Evolutionary conservation across 1,140 invertebrate genomes (phyloP).

Genomic region (Drosophila fuyamai): DNA sequence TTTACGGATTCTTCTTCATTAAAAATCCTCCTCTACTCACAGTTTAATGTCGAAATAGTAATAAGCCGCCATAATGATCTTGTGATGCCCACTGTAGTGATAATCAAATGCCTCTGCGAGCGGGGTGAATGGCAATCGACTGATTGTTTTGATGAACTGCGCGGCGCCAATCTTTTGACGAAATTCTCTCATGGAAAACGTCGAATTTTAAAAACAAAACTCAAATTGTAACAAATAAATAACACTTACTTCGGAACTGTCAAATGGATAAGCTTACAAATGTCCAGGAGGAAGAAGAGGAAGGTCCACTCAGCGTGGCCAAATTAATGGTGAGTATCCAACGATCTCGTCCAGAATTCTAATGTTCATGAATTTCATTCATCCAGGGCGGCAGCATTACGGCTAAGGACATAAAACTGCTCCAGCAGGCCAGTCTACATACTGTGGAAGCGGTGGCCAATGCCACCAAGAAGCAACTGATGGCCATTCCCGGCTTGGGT

Average conservation of each 20-base stretch:
- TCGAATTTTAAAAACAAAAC: constrained; percentile 37
- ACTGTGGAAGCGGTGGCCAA: constrained; percentile 98
- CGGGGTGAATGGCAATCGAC: constrained; percentile 7
- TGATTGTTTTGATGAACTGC: background rate
- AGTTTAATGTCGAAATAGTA: constrained; percentile 63
- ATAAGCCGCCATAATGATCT: constrained; percentile 39
- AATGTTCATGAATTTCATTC: background rate
- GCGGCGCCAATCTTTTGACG: constrained; percentile 24
- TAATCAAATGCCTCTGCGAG: too few relatives aligned
- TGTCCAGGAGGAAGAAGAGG: constrained; percentile 66
- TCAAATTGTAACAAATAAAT: constrained; percentile 12
- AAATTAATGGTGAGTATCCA: constrained; percentile 60
- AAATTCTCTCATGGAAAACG: constrained; percentile 25
- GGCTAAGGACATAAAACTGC: constrained; percentile 95
- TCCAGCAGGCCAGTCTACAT: constrained; percentile 96
- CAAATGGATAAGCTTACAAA: constrained; percentile 49
- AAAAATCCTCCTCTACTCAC: constrained; percentile 31
- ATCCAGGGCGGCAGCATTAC: constrained; percentile 91
- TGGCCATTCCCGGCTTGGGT: constrained; percentile 97
- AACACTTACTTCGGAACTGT: constrained; percentile 19
- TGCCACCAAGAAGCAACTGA: constrained; percentile 95
- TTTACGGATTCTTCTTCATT: too few relatives aligned
- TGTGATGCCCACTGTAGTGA: background rate
- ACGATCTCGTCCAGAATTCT: background rate
- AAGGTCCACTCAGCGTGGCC: constrained; percentile 60